Percentiles rank a stretch among this genome's conserved stretches.
Conservation (phyloP, 2,888 invertebrate genomes). For the Polyommatus iphigenia region DNA sequence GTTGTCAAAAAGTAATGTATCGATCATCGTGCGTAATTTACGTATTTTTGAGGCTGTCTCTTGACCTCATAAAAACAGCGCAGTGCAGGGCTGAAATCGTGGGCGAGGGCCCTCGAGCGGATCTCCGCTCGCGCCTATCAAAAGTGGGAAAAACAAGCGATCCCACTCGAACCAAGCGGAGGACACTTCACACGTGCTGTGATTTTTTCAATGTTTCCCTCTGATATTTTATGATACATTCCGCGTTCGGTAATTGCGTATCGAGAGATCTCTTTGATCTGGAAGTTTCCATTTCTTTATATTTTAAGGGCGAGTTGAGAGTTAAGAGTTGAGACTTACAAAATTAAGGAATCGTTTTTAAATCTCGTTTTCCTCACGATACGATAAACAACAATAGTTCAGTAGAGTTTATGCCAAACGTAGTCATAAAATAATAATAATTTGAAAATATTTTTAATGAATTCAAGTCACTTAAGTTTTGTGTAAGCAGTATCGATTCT, state of each 20-base stretch:
- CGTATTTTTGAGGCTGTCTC: constrained; percentile 73
- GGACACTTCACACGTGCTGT: constrained; percentile 77
- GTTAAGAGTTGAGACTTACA: not conserved
- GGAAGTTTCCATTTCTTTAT: not conserved
- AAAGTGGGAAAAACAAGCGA: constrained; percentile 79
- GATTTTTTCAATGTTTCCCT: constrained; percentile 77
- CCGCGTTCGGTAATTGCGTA: constrained; percentile 52
- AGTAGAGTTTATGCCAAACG: too few species aligned
- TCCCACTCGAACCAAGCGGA: constrained; percentile 75
- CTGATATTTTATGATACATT: constrained; percentile 57
- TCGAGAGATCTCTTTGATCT: constrained; percentile 22
- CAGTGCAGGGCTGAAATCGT: constrained; percentile 65
- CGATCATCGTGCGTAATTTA: constrained; percentile 78
- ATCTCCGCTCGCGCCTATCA: constrained; percentile 66
- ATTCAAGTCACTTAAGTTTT: too few species aligned
- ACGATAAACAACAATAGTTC: not conserved
- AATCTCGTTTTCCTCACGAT: not conserved
- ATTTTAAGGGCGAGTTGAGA: not conserved
- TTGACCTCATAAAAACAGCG: constrained; percentile 79
- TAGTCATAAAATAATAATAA: not conserved
- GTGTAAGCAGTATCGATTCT: too few species aligned
- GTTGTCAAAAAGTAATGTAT: constrained; percentile 60
- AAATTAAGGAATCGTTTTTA: not conserved
- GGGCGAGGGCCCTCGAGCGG: constrained; percentile 63
- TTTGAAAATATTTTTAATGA: not conserved